Evolutionary conservation across 2,113 vertebrate genomes (phyloP).

Genomic region (Dromas ardeola): DNA sequence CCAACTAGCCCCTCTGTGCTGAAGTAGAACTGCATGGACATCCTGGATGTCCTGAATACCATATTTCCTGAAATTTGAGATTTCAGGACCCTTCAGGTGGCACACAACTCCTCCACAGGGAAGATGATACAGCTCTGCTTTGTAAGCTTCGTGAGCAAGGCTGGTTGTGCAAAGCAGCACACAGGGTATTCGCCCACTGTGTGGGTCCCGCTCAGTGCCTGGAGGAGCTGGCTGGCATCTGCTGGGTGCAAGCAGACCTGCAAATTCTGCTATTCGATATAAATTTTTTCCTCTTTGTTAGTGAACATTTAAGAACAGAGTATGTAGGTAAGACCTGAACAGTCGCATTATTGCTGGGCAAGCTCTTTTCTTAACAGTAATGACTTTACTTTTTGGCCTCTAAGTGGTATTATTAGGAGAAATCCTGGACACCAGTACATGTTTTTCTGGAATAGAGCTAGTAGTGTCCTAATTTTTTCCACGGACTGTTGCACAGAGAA

Average conservation of each 20-base stretch:
- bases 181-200: not conserved
- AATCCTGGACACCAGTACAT: not conserved
- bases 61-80: not conserved
- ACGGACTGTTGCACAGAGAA: not conserved
- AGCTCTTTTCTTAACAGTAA: not conserved
- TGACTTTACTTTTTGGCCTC: not conserved
- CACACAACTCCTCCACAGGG: not conserved
- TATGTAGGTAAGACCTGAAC: not conserved
- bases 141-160: not conserved
- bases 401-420: not conserved
- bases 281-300: not conserved
- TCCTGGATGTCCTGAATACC: not conserved
- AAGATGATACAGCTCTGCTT: not conserved
- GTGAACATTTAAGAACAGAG: not conserved
- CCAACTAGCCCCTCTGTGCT: not conserved
- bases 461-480: not conserved
- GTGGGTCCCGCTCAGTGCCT: not conserved
- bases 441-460: not conserved
- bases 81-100: not conserved
- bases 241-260: not conserved
- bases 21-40: not conserved
- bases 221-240: not conserved
- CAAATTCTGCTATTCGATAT: not conserved
- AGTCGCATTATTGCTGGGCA: not conserved
- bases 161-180: not conserved